Conservation (phyloP, 2,113 vertebrate species). For the Myodes glareolus region DNA sequence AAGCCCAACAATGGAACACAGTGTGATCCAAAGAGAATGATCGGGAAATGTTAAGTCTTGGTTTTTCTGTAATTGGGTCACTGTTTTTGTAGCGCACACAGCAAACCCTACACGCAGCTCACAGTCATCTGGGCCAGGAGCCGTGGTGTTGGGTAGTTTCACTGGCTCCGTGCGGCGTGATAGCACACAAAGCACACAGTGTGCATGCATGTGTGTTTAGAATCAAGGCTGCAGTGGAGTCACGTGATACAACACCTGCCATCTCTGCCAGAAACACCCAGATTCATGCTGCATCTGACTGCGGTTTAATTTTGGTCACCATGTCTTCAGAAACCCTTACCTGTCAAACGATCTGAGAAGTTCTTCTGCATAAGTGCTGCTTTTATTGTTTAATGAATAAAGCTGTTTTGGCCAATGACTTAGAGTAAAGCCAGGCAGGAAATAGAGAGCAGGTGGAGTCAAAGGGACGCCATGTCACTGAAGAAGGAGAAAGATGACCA, state of each 20-base stretch:
- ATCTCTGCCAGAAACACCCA: background rate
- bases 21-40: background rate
- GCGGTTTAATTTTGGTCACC: background rate
- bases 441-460: too few relatives aligned
- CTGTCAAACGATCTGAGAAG: too few relatives aligned
- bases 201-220: background rate
- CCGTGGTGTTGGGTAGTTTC: background rate
- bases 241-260: background rate
- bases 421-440: too few relatives aligned
- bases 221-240: background rate
- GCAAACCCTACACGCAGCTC: background rate
- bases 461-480: too few relatives aligned
- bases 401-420: too few relatives aligned
- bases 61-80: background rate
- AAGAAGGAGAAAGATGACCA: too few relatives aligned
- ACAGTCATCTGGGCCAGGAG: background rate
- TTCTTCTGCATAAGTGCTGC: too few relatives aligned
- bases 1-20: background rate
- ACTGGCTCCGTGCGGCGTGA: fast-evolving
- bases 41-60: background rate
- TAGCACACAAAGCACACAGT: background rate
- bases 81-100: background rate
- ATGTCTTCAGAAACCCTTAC: background rate
- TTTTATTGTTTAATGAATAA: too few relatives aligned
- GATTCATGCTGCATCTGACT: background rate